Percentiles rank a stretch among this genome's conserved stretches.
phyloP scores from a whole-genome alignment of 2,888 invertebrate genomes.

The Baronia brevicornis region DNA sequence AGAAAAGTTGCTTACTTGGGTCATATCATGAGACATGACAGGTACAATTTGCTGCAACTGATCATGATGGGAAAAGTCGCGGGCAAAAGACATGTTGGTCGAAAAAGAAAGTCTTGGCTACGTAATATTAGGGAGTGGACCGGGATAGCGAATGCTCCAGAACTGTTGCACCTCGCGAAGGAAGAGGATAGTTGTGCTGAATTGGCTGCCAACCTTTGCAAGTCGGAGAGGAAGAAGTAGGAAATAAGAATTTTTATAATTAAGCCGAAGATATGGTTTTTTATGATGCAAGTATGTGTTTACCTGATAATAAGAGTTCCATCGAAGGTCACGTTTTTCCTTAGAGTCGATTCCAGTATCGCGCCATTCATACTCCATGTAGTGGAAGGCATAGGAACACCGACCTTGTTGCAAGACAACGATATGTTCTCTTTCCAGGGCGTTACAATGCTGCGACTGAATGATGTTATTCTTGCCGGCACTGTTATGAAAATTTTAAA shows the following conservation, averaged over 20 bases:
- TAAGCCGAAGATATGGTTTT: neutral
- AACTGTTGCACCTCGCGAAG: too few relatives aligned
- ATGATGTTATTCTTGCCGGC: constrained; percentile 92
- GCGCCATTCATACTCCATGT: constrained; percentile 88
- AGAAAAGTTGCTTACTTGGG: too few relatives aligned
- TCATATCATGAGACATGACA: too few relatives aligned
- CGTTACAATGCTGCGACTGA: constrained; percentile 84
- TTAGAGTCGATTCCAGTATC: constrained; percentile 80
- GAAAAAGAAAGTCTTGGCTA: too few relatives aligned
- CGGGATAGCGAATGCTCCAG: too few relatives aligned
- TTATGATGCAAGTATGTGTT: neutral
- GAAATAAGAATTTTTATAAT: neutral
- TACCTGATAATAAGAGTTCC: constrained; percentile 86
- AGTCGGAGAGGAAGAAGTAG: neutral
- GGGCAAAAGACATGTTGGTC: too few relatives aligned
- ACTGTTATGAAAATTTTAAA: constrained; percentile 66
- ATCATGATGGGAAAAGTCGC: too few relatives aligned
- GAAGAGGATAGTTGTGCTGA: too few relatives aligned
- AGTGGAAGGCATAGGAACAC: constrained; percentile 84
- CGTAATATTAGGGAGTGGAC: too few relatives aligned
- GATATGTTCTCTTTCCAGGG: constrained; percentile 93
- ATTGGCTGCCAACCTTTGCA: too few relatives aligned
- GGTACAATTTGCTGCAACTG: too few relatives aligned
- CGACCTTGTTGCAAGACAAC: constrained; percentile 89
- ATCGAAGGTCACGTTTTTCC: constrained; percentile 79